phyloP scores from a whole-genome alignment of 2,113 vertebrate genomes.

The Ceyx cyanopectus region DNA sequence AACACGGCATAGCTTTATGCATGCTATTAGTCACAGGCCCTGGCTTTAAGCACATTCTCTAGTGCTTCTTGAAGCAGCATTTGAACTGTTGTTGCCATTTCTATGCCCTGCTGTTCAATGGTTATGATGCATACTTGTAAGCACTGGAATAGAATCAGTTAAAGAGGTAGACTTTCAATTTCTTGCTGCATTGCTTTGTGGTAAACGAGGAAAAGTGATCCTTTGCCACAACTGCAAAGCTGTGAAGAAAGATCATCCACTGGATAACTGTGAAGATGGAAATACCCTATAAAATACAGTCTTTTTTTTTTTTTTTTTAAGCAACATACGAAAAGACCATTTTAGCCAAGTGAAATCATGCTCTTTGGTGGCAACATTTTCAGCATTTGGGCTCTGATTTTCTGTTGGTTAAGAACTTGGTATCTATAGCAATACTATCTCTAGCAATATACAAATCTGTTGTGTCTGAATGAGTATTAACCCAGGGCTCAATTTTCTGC shows the following conservation, averaged over 20 bases:
- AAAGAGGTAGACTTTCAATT: not conserved
- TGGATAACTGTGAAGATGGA: not conserved
- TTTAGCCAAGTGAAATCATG: not conserved
- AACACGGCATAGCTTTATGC: not conserved
- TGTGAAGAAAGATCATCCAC: not conserved
- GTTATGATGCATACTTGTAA: not conserved
- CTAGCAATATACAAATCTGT: not conserved
- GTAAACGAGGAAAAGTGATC: not conserved
- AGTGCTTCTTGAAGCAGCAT: not conserved
- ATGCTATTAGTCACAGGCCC: not conserved
- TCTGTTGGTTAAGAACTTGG: not conserved
- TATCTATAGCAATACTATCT: not conserved
- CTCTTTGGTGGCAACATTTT: not conserved
- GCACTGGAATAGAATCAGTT: not conserved
- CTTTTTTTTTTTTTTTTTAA: not conserved
- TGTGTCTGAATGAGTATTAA: slow-evolving; percentile 22
- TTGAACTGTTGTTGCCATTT: not conserved
- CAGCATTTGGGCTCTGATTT: not conserved
- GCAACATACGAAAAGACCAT: not conserved
- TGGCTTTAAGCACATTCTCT: not conserved
- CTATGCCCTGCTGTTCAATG: not conserved
- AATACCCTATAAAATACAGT: not conserved
- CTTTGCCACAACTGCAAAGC: not conserved
- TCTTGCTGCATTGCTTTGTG: not conserved
- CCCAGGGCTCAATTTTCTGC: not conserved